Conservation (phyloP, 2,797 vertebrate species). For the Artibeus jamaicensis region DNA sequence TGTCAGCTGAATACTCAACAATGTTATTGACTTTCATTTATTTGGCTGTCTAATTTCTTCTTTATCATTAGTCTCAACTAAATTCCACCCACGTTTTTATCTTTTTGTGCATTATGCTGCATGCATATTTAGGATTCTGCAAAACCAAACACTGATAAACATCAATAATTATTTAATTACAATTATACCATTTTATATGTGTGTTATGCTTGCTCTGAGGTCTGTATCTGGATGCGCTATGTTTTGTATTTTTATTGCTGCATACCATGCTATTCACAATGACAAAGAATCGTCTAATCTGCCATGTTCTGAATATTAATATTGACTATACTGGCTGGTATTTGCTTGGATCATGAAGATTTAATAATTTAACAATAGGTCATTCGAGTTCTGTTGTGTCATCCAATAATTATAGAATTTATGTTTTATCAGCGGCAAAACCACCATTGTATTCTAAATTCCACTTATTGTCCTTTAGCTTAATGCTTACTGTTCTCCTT, state of each 20-base stretch:
- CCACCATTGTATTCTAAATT: conserved; percentile 78
- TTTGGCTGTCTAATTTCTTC: background rate
- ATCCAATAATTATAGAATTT: conserved; percentile 83
- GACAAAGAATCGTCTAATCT: conserved; percentile 36
- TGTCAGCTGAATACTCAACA: background rate
- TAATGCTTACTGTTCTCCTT: conserved; percentile 82
- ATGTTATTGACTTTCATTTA: background rate
- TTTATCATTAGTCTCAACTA: background rate
- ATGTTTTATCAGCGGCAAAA: conserved; percentile 76
- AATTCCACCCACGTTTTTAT: background rate
- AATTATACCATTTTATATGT: background rate
- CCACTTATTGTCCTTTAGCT: conserved; percentile 76
- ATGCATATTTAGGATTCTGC: background rate
- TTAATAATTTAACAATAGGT: conserved; percentile 84
- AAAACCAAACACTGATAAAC: background rate
- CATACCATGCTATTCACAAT: background rate
- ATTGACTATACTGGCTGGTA: conserved; percentile 75
- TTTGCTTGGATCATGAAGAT: conserved; percentile 79
- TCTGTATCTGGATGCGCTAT: background rate
- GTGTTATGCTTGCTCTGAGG: background rate
- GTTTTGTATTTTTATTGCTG: background rate
- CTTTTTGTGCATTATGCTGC: background rate
- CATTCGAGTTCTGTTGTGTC: conserved; percentile 79
- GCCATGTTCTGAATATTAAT: conserved; percentile 70
- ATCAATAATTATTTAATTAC: conserved; percentile 39